These are phyloP conservation scores for Harpalus rufipes DNA, from an alignment of 2,888 invertebrate genomes.

Conservation along the genomic window DNA sequence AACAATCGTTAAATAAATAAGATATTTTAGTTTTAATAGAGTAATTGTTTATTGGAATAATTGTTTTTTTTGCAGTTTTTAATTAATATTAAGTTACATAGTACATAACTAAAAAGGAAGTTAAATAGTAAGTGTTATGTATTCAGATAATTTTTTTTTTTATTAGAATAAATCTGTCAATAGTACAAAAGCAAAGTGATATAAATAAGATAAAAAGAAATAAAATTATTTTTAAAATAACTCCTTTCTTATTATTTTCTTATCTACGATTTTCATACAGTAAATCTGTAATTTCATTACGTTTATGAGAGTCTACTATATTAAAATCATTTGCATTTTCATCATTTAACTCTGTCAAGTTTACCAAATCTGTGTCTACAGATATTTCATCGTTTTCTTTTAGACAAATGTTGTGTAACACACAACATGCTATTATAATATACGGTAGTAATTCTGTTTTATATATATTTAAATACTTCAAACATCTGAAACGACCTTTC, in stretches of 20 bases:
- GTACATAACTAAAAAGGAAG: no score
- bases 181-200: no score
- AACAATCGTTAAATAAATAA: constrained; percentile 47
- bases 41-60: no score
- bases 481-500: constrained; percentile 68
- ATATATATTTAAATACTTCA: constrained; percentile 68
- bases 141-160: no score
- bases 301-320: constrained; percentile 3
- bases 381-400: constrained; percentile 52
- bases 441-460: constrained; percentile 63
- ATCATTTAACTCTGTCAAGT: constrained; percentile 6
- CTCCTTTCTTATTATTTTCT: not conserved
- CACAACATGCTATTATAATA: constrained; percentile 68
- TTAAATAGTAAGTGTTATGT: no score
- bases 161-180: no score
- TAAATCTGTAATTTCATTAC: constrained; percentile 15
- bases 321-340: constrained; percentile 25
- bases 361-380: constrained; percentile 47
- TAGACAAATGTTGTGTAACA: constrained; percentile 69
- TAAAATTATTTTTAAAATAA: no score
- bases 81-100: no score
- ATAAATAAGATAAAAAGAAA: no score
- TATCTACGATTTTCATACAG: constrained; percentile 10
- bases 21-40: not conserved
- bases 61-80: no score